These are phyloP conservation scores for Orthosia cruda DNA, from an alignment of 2,888 invertebrate genomes.

Conservation along the genomic window DNA sequence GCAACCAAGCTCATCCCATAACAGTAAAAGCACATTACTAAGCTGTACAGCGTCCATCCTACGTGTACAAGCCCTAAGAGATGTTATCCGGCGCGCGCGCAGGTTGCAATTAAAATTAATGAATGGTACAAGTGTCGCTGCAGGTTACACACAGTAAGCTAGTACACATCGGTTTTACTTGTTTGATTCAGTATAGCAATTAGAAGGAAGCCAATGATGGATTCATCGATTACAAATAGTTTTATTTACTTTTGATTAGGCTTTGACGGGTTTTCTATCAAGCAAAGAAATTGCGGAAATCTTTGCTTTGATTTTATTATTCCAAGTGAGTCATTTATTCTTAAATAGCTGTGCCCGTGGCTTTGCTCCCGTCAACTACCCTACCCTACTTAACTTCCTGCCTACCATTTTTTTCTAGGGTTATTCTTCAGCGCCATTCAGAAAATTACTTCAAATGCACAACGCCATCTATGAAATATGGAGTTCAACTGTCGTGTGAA, in stretches of 20 bases:
- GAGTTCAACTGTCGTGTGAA: no score
- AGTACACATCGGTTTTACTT: conserved; percentile 58
- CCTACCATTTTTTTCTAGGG: no score
- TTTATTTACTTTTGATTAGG: conserved; percentile 18
- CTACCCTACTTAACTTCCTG: no score
- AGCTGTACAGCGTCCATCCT: conserved; percentile 50
- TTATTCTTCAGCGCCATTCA: no score
- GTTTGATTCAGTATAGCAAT: conserved; percentile 59
- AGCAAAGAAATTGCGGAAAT: not conserved
- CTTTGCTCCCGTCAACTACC: no score
- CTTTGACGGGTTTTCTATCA: not conserved
- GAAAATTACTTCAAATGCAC: no score
- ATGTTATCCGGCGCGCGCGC: conserved; percentile 76
- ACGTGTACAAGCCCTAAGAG: conserved; percentile 68
- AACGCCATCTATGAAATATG: no score
- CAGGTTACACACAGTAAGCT: conserved; percentile 62
- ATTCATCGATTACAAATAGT: conserved; percentile 47
- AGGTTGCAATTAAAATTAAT: conserved; percentile 84
- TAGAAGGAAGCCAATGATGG: conserved; percentile 50
- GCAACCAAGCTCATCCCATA: conserved; percentile 25
- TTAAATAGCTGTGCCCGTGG: no score
- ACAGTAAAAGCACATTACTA: conserved; percentile 34
- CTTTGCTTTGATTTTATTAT: not conserved
- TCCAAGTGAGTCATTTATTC: not conserved
- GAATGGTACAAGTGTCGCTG: conserved; percentile 74